Evolutionary conservation across 2,797 vertebrate species (phyloP).

Genomic region (Xiphophorus birchmanni): DNA sequence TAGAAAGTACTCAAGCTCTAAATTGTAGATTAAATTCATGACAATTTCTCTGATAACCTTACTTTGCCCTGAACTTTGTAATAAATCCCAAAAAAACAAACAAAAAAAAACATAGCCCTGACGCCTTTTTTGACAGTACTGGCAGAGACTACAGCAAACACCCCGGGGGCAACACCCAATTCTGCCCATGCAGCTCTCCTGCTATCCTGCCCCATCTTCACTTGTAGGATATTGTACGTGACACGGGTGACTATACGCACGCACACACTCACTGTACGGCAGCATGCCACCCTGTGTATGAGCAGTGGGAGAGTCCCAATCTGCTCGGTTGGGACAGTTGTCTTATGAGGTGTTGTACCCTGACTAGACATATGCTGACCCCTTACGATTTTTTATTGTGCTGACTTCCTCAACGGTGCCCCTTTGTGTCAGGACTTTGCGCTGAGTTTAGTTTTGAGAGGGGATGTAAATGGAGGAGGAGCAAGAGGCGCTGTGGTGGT

Average conservation of each 20-base stretch:
- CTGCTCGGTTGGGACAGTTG: slow-evolving; percentile 70
- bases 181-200: slow-evolving; percentile 80
- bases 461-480: not conserved
- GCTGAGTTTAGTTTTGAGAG: slow-evolving; percentile 61
- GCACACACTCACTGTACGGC: slow-evolving; percentile 38
- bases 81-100: slow-evolving; percentile 17
- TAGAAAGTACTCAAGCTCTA: slow-evolving; percentile 17
- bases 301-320: slow-evolving; percentile 64
- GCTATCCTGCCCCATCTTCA: slow-evolving; percentile 74
- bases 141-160: slow-evolving; percentile 48
- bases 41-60: slow-evolving; percentile 50
- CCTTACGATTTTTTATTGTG: slow-evolving; percentile 69
- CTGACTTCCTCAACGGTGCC: slow-evolving; percentile 75
- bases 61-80: slow-evolving; percentile 54
- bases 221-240: slow-evolving; percentile 68
- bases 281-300: slow-evolving; percentile 25
- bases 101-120: slow-evolving; percentile 43
- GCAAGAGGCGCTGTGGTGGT: not conserved
- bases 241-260: slow-evolving; percentile 46
- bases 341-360: slow-evolving; percentile 74
- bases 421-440: slow-evolving; percentile 70
- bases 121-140: slow-evolving; percentile 66
- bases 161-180: slow-evolving; percentile 71
- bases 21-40: slow-evolving; percentile 10
- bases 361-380: slow-evolving; percentile 83